Evolutionary conservation across 2,888 invertebrate species (phyloP), one percentile per base, ranked within the genome.

Genomic region (Bombyx huttoni): DNA sequence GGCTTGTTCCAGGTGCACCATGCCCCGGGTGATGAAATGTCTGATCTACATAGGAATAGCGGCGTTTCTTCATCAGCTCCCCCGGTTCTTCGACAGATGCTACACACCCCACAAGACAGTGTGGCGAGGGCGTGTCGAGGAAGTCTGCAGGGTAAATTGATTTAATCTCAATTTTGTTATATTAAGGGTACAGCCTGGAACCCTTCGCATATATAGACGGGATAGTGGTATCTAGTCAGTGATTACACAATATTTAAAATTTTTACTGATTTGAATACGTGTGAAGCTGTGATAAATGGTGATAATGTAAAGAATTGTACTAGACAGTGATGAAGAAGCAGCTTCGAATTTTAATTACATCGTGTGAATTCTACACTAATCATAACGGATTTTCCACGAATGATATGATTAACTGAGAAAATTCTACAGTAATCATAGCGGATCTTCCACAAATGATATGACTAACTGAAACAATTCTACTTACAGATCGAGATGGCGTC

Each of bases 21-120:
- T 92, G 90, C 91, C 92, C 0, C 90, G 93, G 53, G 96, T 95
- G 49, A 92, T 93, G 72, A 93, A 93, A 60, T 94, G 94, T 63
- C 93, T 96, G 40, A 84, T 92, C 51, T 92, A 93, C 78, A 96
- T 98, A 59, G 93, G 94, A 49, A 75, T 94, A 45, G 89, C 93
- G 1, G 96, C 98, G 0, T 90, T 94, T 51, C 75, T 96, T 3
- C 96, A 96, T 64, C 97, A 98, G 73, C 89, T 94, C 51, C 93
- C 95, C 0, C 86, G 96, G 52, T 94, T 97, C 80, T 91, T 96
- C 68, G 97, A 98, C 73, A 89, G 91, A 14, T 82, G 84, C 52
- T 91, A 89, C 61, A 68, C 86, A 2, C 90, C 94, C 7, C 82
- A 92, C 13, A 76, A 86, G 51, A 92, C 94, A 10, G 84, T 89